Percentiles rank a stretch among this genome's conserved stretches.
phyloP scores from a whole-genome alignment of 2,113 vertebrate genomes.

The Phoenicopterus ruber region DNA sequence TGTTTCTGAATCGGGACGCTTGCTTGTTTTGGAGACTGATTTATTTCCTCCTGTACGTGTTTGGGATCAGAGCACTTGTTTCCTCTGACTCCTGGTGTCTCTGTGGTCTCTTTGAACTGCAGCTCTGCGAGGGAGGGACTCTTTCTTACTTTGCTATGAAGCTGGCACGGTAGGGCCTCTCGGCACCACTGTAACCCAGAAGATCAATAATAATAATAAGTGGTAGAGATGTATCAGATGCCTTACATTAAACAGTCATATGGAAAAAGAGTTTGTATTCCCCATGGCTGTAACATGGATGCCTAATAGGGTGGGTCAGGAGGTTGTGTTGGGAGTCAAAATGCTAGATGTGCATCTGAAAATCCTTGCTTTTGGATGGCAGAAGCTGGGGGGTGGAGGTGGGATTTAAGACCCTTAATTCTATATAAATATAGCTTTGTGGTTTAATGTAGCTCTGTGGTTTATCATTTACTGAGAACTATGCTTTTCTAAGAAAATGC shows the following conservation, averaged over 20 bases:
- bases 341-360: neutral
- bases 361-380: constrained; percentile 14
- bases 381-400: neutral
- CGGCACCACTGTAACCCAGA: neutral
- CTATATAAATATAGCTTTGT: constrained; percentile 59
- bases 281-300: neutral
- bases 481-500: constrained; percentile 82
- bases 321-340: neutral
- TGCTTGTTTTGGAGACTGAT: constrained; percentile 28
- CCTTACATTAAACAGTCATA: constrained; percentile 11
- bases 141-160: neutral
- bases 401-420: constrained; percentile 47
- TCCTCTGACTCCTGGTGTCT: constrained; percentile 16
- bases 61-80: constrained; percentile 44
- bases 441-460: constrained; percentile 78
- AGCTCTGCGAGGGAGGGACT: neutral
- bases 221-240: neutral
- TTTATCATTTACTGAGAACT: constrained; percentile 82
- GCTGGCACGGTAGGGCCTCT: neutral
- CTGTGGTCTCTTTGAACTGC: neutral
- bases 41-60: constrained; percentile 41
- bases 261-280: constrained; percentile 3
- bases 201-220: constrained; percentile 37
- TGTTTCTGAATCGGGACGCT: neutral
- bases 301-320: neutral